Evolutionary conservation across 2,888 invertebrate species (phyloP).

Genomic region (Phalera bucephala): DNA sequence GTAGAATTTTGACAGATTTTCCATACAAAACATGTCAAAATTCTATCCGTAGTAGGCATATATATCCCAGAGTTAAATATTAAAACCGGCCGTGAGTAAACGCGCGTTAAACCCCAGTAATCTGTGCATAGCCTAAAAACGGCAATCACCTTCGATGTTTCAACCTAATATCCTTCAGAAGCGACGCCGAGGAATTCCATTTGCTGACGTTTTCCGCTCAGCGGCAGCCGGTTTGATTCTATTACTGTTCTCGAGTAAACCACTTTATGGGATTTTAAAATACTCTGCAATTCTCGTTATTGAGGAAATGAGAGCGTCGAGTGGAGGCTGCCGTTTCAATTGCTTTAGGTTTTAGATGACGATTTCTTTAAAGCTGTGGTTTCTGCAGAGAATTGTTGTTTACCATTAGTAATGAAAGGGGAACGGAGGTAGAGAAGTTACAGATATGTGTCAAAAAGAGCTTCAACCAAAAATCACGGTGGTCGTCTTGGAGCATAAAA

Average conservation of each 20-base stretch:
- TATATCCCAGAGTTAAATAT: too few species aligned
- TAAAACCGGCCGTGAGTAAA: too few species aligned
- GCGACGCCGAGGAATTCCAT: constrained; percentile 45
- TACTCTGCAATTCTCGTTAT: constrained; percentile 4
- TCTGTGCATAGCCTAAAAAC: constrained; percentile 7
- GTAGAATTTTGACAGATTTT: too few species aligned
- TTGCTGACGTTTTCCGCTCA: constrained; percentile 40
- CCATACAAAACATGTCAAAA: too few species aligned
- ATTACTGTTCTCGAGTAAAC: constrained; percentile 34
- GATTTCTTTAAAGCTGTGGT: constrained; percentile 14
- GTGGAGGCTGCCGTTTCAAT: constrained; percentile 10
- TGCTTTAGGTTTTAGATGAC: constrained; percentile 27
- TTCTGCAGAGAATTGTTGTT: too few species aligned
- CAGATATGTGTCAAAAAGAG: too few species aligned
- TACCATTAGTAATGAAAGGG: too few species aligned
- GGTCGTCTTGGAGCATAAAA: too few species aligned
- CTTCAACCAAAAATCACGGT: too few species aligned
- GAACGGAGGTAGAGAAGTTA: too few species aligned
- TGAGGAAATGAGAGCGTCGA: not conserved
- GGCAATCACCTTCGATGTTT: constrained; percentile 28
- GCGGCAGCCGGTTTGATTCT: constrained; percentile 42
- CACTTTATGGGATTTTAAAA: constrained; percentile 34
- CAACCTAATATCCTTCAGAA: constrained; percentile 45
- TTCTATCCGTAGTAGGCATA: too few species aligned
- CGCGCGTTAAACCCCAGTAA: too few species aligned